These are phyloP conservation scores for Rhinichthys klamathensis DNA, from an alignment of 2,113 vertebrate genomes.

Conservation along the genomic window DNA sequence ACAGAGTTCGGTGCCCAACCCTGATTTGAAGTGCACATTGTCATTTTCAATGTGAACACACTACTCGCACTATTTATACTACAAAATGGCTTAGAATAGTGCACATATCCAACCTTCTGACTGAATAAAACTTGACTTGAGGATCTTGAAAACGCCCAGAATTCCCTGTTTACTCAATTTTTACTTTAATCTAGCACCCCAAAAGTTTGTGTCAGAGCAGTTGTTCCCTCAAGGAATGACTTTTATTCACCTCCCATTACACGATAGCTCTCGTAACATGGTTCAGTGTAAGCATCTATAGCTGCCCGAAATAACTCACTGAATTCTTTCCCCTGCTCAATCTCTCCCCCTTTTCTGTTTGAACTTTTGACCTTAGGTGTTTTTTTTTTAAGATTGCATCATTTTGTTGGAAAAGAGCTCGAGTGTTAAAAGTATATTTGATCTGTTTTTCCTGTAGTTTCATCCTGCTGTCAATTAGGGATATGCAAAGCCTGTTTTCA, in stretches of 20 bases:
- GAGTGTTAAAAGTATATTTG: background rate
- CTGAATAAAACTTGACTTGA: too few relatives aligned
- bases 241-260: conserved; percentile 26
- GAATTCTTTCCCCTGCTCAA: conserved; percentile 53
- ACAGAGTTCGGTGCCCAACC: too few relatives aligned
- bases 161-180: too few relatives aligned
- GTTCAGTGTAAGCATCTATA: background rate
- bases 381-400: background rate
- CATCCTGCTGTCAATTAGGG: background rate
- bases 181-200: background rate
- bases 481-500: background rate
- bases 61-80: too few relatives aligned
- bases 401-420: background rate
- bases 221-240: conserved; percentile 56
- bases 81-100: too few relatives aligned
- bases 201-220: conserved; percentile 53
- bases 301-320: conserved; percentile 10
- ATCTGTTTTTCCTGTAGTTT: background rate
- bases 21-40: too few relatives aligned
- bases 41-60: too few relatives aligned
- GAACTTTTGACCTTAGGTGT: conserved; percentile 27
- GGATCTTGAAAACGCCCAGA: too few relatives aligned
- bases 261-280: background rate
- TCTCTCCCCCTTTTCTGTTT: background rate
- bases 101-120: too few relatives aligned